Evolutionary conservation across 2,113 vertebrate genomes (phyloP), one percentile per base, ranked within the genome.

Genomic region (Columba janthina): DNA sequence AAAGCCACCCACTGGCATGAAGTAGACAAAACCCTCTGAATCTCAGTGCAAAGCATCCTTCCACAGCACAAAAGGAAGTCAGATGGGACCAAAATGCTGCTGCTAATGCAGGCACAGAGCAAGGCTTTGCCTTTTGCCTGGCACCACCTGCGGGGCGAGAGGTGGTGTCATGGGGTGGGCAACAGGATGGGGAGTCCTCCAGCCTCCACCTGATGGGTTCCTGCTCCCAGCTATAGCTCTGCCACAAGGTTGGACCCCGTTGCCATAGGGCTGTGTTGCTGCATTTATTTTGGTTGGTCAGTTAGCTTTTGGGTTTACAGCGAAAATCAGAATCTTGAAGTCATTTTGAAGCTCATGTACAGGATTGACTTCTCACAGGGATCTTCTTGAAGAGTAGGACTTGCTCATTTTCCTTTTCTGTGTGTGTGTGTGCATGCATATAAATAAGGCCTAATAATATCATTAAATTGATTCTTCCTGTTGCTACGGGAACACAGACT

Each of bases 401-500:
- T 38, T 54, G 12, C 20, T 66, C 24, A 21, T 80, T 72, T 60
- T 53, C 38, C 42, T 75, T 85, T 32, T 31, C 32, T 46, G 8
- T 2, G 12, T 20, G 17, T 24, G 32, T 53, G 44, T 57, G 76
- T 51, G 31, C 17, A 22, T 53, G 81, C 77, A 85, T 83, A 69
- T 34, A 95, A 94, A 92, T 66, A 65, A 46, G 26, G 15, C 50
- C 38, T 60, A 91, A 75, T 73, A 91, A 86, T 57, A 73, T 42
- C 34, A 75, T 85, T 78, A 70, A 88, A 85, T 75, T 66, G 93
- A 91, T 80, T 94, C 51, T 12, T 82, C 13, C 18, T 40, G 80
- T 96, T 93, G 83, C 94, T 77, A 83, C 81, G 79, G 78, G 71
- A 96, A 86, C 89, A 72, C 72, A 71, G 38, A 66, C 56, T 75